These are phyloP conservation scores for Leucopsar rothschildi DNA, from an alignment of 2,113 vertebrate genomes.

Conservation along the genomic window DNA sequence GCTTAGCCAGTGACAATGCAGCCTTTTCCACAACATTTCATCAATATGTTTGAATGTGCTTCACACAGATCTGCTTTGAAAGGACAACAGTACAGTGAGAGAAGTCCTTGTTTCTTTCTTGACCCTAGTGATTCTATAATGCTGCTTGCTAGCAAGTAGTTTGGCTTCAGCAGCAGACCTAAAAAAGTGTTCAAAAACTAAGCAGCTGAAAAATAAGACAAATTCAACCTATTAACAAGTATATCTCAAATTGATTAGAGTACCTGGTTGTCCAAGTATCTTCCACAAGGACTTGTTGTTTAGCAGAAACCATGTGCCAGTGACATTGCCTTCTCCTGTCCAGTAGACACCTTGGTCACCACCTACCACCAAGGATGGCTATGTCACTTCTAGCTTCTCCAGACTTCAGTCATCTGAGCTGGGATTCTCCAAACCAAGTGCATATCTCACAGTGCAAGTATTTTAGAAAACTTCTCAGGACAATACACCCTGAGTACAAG, in stretches of 20 bases:
- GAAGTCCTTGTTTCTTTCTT: background rate
- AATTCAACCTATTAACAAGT: background rate
- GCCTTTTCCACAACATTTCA: constrained; percentile 35
- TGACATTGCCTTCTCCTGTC: background rate
- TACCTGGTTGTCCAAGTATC: background rate
- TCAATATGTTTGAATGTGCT: background rate
- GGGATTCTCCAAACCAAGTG: background rate
- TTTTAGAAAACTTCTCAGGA: background rate
- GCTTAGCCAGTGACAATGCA: background rate
- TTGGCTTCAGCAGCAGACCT: background rate
- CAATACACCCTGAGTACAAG: background rate
- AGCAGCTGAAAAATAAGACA: background rate
- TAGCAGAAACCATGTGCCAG: background rate
- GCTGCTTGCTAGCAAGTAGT: background rate
- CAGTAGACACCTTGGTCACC: accelerated
- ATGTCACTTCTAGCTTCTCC: background rate
- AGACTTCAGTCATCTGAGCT: background rate
- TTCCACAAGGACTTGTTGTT: background rate
- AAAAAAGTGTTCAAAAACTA: background rate
- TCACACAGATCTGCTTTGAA: background rate
- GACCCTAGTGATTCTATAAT: background rate
- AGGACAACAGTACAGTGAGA: background rate
- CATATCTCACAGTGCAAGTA: background rate
- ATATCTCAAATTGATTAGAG: background rate
- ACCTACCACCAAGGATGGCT: accelerated